These are phyloP conservation scores for Caenorhabditis sp. DNA, from an alignment of 2,888 invertebrate genomes.

Conservation along the genomic window DNA sequence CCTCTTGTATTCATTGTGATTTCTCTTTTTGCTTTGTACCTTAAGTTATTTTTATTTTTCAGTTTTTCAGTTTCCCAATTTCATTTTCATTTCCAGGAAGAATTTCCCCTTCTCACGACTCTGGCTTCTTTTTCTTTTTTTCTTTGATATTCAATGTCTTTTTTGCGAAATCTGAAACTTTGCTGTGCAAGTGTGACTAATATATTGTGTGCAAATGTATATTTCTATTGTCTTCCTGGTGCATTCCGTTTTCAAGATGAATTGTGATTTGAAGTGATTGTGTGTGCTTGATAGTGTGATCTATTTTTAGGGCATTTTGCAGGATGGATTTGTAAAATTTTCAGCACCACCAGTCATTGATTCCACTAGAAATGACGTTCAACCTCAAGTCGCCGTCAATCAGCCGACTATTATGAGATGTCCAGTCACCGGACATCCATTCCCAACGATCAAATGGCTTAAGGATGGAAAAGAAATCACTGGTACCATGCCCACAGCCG, in stretches of 20 bases:
- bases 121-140: too few species aligned
- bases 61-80: slow-evolving; percentile 42
- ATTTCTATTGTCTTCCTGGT: slow-evolving; percentile 9
- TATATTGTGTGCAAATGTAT: neutral
- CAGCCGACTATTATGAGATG: slow-evolving; percentile 79
- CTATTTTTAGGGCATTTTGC: too few species aligned
- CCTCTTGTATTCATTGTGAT: neutral
- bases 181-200: neutral
- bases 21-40: slow-evolving; percentile 10
- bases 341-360: slow-evolving; percentile 84
- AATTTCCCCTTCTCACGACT: slow-evolving; percentile 51
- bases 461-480: slow-evolving; percentile 70
- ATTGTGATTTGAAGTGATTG: slow-evolving; percentile 9
- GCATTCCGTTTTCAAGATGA: neutral
- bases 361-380: slow-evolving; percentile 80
- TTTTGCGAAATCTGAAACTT: slow-evolving; percentile 9
- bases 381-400: slow-evolving; percentile 82
- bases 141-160: too few species aligned
- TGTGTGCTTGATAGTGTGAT: slow-evolving; percentile 29
- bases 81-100: slow-evolving; percentile 23
- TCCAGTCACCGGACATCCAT: slow-evolving; percentile 80
- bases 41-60: slow-evolving; percentile 24
- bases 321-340: too few species aligned
- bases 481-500: slow-evolving; percentile 41
- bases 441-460: slow-evolving; percentile 80